phyloP scores from a whole-genome alignment of 2,888 invertebrate species.

The Anoplius nigerrimus region DNA sequence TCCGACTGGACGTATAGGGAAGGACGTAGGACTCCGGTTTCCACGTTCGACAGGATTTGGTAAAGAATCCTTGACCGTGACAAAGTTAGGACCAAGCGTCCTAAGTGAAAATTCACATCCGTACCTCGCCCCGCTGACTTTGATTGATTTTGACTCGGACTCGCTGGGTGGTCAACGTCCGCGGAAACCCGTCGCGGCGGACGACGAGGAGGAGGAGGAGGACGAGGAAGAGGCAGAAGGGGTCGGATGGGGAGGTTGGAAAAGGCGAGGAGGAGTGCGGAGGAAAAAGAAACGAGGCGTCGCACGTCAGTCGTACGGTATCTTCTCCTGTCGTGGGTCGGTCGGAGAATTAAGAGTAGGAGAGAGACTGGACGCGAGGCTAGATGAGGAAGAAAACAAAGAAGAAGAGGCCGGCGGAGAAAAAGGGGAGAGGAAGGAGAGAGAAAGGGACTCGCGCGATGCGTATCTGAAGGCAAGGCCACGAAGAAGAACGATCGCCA shows the following conservation, averaged over 20 bases:
- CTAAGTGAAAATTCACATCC: neutral
- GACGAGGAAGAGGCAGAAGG: slow-evolving; percentile 29
- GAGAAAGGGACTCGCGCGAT: neutral
- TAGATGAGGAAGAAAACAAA: neutral
- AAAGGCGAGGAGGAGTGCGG: neutral
- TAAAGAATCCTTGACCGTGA: too few relatives aligned
- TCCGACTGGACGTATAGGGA: too few relatives aligned
- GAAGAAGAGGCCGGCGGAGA: slow-evolving; percentile 1
- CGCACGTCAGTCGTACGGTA: slow-evolving; percentile 35
- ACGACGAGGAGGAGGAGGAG: slow-evolving; percentile 12
- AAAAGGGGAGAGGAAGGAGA: neutral
- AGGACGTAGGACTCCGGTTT: too few relatives aligned
- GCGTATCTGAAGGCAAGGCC: neutral
- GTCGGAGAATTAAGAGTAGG: slow-evolving; percentile 20
- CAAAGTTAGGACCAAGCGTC: too few relatives aligned
- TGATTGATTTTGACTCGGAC: neutral
- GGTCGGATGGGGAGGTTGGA: slow-evolving; percentile 5
- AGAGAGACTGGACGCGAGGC: slow-evolving; percentile 4
- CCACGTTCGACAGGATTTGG: too few relatives aligned
- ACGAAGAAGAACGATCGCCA: slow-evolving; percentile 18
- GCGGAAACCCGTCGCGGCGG: slow-evolving; percentile 10
- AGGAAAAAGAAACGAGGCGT: slow-evolving; percentile 30
- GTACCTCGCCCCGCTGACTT: neutral
- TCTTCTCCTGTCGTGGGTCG: slow-evolving; percentile 20
- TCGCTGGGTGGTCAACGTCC: slow-evolving; percentile 42